phyloP scores from a whole-genome alignment of 1,140 invertebrate genomes.

The Eriocheir sinensis region DNA sequence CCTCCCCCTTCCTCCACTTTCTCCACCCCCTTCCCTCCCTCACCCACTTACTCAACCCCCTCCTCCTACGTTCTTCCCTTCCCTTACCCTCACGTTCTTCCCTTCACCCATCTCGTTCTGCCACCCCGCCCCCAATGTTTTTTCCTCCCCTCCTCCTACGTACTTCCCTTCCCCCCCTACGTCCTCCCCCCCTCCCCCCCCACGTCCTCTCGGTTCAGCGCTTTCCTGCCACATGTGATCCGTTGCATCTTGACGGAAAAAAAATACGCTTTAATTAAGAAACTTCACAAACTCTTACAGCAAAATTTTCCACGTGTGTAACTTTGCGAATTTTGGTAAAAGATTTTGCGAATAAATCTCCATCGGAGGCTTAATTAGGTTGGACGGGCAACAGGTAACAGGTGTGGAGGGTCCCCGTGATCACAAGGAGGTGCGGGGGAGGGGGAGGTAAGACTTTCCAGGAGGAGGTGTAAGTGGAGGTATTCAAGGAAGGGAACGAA shows the following conservation, averaged over 20 bases:
- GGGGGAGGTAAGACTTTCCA: too few relatives aligned
- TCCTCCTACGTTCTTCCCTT: too few relatives aligned
- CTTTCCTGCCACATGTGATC: neutral
- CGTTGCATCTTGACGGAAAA: constrained; percentile 9
- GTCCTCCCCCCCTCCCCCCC: too few relatives aligned
- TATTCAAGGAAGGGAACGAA: neutral
- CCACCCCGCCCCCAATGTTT: too few relatives aligned
- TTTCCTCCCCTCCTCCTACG: too few relatives aligned
- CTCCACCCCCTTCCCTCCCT: too few relatives aligned
- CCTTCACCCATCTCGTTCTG: too few relatives aligned
- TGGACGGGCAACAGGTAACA: neutral
- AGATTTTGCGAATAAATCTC: constrained; percentile 5
- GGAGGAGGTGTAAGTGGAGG: neutral
- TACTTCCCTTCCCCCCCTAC: too few relatives aligned
- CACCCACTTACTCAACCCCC: too few relatives aligned
- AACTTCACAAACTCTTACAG: neutral
- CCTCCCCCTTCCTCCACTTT: too few relatives aligned
- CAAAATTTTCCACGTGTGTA: constrained; percentile 24
- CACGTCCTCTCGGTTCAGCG: neutral
- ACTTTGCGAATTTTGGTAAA: constrained; percentile 25
- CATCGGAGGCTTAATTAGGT: neutral
- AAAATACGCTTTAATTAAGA: constrained; percentile 26
- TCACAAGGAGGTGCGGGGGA: neutral
- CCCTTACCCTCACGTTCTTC: too few relatives aligned
- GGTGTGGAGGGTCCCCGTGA: neutral